phyloP scores from a whole-genome alignment of 2,113 vertebrate species.

The Pavo muticus region DNA sequence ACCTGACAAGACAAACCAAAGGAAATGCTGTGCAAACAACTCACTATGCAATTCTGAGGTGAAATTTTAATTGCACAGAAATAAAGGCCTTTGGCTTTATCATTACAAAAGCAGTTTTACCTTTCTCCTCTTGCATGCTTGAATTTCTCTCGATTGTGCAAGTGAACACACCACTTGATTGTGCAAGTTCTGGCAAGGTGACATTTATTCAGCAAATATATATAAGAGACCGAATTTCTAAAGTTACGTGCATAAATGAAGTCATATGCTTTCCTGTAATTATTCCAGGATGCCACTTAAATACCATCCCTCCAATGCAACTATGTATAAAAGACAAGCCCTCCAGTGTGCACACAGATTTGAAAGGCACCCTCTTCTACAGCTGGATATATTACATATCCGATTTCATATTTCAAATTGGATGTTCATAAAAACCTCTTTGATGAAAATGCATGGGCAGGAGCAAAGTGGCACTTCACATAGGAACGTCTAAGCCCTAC shows the following conservation, averaged over 20 bases:
- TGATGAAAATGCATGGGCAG: neutral
- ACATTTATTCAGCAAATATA: conserved; percentile 6
- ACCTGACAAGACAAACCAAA: neutral
- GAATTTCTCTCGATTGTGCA: conserved; percentile 32
- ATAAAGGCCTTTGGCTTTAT: conserved; percentile 20
- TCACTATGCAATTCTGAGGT: neutral
- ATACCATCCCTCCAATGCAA: neutral
- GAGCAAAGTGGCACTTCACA: neutral
- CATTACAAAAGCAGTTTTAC: conserved; percentile 52
- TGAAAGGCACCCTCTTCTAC: neutral
- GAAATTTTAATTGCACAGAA: conserved; percentile 54
- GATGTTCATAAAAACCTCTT: neutral
- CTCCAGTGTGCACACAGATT: neutral
- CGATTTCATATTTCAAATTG: neutral
- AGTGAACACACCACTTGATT: neutral
- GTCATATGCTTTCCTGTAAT: neutral
- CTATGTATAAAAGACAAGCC: neutral
- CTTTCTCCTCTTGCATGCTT: conserved; percentile 24
- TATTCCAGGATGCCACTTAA: conserved; percentile 8
- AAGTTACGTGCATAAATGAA: neutral
- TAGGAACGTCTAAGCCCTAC: neutral
- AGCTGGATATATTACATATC: neutral
- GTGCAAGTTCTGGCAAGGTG: conserved; percentile 8
- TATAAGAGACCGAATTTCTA: neutral
- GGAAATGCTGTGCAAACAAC: neutral